These are phyloP conservation scores for Propsilocerus akamusi DNA, from an alignment of 1,140 invertebrate species.

Conservation along the genomic window DNA sequence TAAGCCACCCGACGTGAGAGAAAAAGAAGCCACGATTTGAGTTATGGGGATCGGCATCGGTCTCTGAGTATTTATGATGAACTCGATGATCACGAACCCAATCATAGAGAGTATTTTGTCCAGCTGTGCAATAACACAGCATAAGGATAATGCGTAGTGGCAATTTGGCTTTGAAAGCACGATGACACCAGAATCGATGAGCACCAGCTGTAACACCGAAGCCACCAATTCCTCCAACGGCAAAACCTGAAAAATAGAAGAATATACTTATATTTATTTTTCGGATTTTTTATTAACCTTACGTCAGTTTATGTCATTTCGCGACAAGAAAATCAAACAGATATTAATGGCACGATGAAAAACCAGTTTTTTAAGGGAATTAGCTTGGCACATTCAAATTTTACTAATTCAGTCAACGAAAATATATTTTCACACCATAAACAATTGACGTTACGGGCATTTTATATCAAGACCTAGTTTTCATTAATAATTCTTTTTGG, in stretches of 20 bases:
- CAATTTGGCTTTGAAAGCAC: slow-evolving; percentile 60
- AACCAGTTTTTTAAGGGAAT: no score
- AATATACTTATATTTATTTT: background rate
- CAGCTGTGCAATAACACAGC: slow-evolving; percentile 44
- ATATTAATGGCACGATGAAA: no score
- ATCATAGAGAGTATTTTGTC: slow-evolving; percentile 48
- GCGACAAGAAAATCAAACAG: no score
- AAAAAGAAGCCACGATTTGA: slow-evolving; percentile 81
- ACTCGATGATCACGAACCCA: slow-evolving; percentile 69
- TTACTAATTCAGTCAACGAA: no score
- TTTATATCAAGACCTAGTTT: no score
- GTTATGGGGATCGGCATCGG: slow-evolving; percentile 80
- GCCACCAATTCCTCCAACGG: slow-evolving; percentile 30
- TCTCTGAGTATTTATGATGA: slow-evolving; percentile 79
- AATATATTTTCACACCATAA: no score
- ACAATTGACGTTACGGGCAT: no score
- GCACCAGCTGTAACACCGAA: slow-evolving; percentile 64
- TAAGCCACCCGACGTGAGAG: slow-evolving; percentile 77
- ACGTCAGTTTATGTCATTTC: no score
- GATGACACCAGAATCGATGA: slow-evolving; percentile 70
- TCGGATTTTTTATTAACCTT: no score
- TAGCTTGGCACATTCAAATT: no score
- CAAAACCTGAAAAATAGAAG: slow-evolving; percentile 22
- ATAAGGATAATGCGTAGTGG: slow-evolving; percentile 51
- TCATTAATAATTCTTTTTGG: no score